phyloP scores from a whole-genome alignment of 2,113 vertebrate species.

The Collichthys lucidus region DNA sequence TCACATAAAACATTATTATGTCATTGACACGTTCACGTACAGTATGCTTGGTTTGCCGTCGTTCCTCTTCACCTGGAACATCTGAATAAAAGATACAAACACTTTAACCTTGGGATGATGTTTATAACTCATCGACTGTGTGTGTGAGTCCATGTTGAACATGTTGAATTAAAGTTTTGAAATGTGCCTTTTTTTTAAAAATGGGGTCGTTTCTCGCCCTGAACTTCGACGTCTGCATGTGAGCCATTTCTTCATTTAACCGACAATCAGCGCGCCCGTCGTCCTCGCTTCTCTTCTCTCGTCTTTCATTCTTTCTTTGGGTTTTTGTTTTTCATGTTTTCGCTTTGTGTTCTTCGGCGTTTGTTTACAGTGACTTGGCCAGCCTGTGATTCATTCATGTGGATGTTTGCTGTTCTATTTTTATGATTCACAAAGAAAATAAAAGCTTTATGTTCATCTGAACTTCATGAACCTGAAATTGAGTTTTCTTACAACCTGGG shows the following conservation, averaged over 20 bases:
- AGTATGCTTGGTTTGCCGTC: no score
- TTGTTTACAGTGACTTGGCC: slow-evolving; percentile 29
- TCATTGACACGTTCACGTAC: background rate
- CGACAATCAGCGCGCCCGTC: slow-evolving; percentile 66
- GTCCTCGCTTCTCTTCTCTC: slow-evolving; percentile 4
- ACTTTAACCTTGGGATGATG: background rate
- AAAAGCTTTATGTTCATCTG: slow-evolving; percentile 53
- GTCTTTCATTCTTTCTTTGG: background rate
- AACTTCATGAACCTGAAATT: background rate
- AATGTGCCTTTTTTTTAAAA: slow-evolving; percentile 71
- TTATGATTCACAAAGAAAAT: slow-evolving; percentile 47
- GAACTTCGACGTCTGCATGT: slow-evolving; percentile 49
- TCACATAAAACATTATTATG: no score
- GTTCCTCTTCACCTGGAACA: background rate
- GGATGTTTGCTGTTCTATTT: slow-evolving; percentile 41
- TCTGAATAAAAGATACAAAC: background rate
- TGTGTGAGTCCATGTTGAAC: background rate
- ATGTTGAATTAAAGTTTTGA: slow-evolving; percentile 25
- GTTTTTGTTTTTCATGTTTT: background rate
- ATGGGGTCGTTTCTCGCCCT: background rate
- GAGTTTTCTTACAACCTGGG: background rate
- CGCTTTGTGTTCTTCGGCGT: background rate
- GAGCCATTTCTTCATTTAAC: slow-evolving; percentile 40
- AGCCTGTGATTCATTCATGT: slow-evolving; percentile 22
- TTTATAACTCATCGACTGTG: background rate